Evolutionary conservation across 2,113 vertebrate genomes (phyloP).

Genomic region (Ramphastos sulfuratus): DNA sequence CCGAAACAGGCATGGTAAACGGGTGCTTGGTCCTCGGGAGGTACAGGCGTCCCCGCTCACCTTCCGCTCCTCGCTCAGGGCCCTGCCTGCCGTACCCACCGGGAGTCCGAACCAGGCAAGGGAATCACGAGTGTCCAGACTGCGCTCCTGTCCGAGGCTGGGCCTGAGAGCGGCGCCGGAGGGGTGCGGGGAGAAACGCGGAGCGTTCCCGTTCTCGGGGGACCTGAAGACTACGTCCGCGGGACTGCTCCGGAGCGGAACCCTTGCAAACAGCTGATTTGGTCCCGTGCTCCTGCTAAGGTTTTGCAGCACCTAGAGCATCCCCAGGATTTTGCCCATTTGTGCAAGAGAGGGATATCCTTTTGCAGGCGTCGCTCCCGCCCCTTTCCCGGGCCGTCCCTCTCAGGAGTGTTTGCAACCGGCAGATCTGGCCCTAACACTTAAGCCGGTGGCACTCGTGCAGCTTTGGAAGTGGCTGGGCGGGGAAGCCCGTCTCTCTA

Average conservation of each 20-base stretch:
- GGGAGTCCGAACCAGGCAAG: no score
- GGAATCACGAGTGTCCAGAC: background rate
- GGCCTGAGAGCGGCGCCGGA: background rate
- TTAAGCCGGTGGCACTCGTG: background rate
- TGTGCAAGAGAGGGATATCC: rapidly evolving
- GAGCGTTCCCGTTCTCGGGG: background rate
- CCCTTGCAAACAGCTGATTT: background rate
- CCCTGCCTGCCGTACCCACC: background rate
- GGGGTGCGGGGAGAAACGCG: background rate
- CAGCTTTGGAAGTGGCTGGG: background rate
- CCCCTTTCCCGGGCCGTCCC: background rate
- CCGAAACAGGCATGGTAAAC: rapidly evolving
- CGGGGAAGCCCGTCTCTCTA: background rate
- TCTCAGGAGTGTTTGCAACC: background rate
- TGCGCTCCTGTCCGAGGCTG: no score
- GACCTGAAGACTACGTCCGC: background rate
- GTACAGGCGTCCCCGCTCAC: rapidly evolving
- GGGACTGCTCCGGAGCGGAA: background rate
- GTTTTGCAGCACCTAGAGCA: background rate
- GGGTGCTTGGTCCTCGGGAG: background rate
- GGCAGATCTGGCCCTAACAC: rapidly evolving
- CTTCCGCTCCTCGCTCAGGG: background rate
- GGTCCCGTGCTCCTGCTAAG: no score
- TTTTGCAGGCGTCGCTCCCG: background rate
- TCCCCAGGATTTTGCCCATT: no score